Conservation (phyloP, 2,888 invertebrate species). For the Xanthorhoe designata region DNA sequence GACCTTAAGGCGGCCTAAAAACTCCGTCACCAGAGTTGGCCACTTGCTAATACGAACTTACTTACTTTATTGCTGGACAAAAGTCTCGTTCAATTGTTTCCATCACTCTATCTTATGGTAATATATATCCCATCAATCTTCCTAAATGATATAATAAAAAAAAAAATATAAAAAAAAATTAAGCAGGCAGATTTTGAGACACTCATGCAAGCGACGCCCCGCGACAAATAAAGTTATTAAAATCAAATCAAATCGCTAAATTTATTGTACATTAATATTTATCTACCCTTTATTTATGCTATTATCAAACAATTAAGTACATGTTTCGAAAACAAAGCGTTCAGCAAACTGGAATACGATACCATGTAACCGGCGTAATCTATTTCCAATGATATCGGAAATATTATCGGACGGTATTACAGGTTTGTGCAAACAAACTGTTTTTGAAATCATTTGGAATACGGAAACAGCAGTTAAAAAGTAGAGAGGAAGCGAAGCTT, state of each 20-base stretch:
- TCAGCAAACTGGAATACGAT: constrained; percentile 6
- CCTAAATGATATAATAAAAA: too few relatives aligned
- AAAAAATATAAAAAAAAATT: too few relatives aligned
- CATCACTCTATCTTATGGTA: too few relatives aligned
- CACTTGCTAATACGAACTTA: too few relatives aligned
- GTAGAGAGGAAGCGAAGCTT: too few relatives aligned
- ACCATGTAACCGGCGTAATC: constrained; percentile 19
- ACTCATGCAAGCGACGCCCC: too few relatives aligned
- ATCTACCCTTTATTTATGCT: background rate
- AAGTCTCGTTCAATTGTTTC: too few relatives aligned
- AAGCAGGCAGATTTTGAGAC: too few relatives aligned
- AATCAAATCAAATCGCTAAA: background rate
- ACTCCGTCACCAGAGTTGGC: too few relatives aligned
- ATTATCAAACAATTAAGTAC: background rate
- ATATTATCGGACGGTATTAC: constrained; percentile 19
- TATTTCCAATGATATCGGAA: constrained; percentile 29
- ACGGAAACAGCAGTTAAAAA: background rate
- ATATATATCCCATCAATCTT: too few relatives aligned
- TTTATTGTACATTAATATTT: background rate
- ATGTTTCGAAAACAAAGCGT: constrained; percentile 12
- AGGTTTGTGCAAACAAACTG: constrained; percentile 12
- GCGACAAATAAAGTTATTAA: background rate
- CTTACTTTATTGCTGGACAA: too few relatives aligned
- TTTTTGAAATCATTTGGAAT: constrained; percentile 5
- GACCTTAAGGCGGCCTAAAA: too few relatives aligned